These are phyloP conservation scores for Leucozona laternaria DNA, from an alignment of 2,888 invertebrate species.

Conservation along the genomic window DNA sequence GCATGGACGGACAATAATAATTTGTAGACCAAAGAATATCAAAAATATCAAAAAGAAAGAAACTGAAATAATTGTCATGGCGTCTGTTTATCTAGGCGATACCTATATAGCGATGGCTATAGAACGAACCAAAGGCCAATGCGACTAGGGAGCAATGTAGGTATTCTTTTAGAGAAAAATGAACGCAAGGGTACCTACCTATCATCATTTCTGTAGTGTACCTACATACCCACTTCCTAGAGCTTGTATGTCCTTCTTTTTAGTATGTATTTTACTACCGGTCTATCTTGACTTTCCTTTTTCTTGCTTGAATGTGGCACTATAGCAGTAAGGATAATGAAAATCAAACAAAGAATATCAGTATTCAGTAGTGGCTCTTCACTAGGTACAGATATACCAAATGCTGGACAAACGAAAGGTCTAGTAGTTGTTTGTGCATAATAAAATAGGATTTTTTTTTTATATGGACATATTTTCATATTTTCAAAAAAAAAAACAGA, in stretches of 20 bases:
- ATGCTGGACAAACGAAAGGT: background rate
- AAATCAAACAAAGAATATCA: slow-evolving; percentile 10
- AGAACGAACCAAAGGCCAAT: background rate
- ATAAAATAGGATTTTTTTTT: background rate
- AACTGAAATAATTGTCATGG: slow-evolving; percentile 37
- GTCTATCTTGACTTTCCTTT: slow-evolving; percentile 12
- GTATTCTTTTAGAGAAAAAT: background rate
- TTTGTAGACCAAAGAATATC: slow-evolving; percentile 10
- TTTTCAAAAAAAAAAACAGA: too few relatives aligned
- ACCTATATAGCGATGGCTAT: background rate
- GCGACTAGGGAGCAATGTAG: background rate
- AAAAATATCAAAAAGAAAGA: background rate
- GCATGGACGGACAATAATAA: too few relatives aligned
- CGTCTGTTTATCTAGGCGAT: slow-evolving; percentile 12
- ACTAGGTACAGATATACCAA: background rate
- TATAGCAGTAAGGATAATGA: slow-evolving; percentile 21
- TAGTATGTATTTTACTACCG: slow-evolving; percentile 34
- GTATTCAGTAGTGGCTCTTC: slow-evolving; percentile 6
- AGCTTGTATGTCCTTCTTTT: slow-evolving; percentile 10
- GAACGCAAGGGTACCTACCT: slow-evolving; percentile 10
- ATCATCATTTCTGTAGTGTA: slow-evolving; percentile 1
- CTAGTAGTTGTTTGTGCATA: slow-evolving; percentile 4
- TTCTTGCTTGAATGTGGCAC: background rate
- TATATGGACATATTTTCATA: background rate
- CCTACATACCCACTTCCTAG: background rate